Evolutionary conservation across 2,113 vertebrate genomes (phyloP), one percentile per base, ranked within the genome.

Genomic region (Tragelaphus scriptus): DNA sequence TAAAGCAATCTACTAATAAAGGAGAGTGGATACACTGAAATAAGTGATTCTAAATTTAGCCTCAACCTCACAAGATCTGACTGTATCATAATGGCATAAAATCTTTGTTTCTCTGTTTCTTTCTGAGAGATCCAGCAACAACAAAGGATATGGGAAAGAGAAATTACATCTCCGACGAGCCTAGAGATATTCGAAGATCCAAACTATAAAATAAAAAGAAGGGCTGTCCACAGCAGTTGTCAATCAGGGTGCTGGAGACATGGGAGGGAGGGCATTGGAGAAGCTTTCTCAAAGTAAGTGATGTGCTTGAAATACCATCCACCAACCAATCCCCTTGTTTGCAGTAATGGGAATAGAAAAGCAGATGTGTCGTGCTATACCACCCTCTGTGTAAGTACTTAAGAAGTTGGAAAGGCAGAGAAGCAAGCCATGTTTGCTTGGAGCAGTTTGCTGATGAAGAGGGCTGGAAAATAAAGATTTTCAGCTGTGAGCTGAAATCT

Each of bases 271-370:
- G 47, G 11, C 7, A 8, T 25, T 16, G 23, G 40, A 4, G 21
- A 85, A 47, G 49, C 7, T 19, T 56, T 56, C 68, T 80, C 49
- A 17, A 1, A 17, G 53, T 40, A 4, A 85, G 44, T 32, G 49
- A 53, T 6, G 12, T 7, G 12, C 19, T 32, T 32, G 71, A 36
- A 47, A 2, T 25, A n/a, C 9, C 47, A n/a, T 0, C 47, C 47
- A 26, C 88, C 28, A 28, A 28, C 17, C 68, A 40, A 40, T 2
- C 68, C 19, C 40, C 16, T 36, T 23, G 32, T 56, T 19, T 47
- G 28, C 61, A 30, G 1, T 5, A 23, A 19, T 17, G n/a, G 12
- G 2, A 28, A 6, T 4, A 16, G 21, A 68, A 23, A 4, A 8
- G 26, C n/a, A 77, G 63, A 23, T 6, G 26, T 12, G 32, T 61